A percentile compares a stretch with the other conserved stretches of the same genome.
These are phyloP conservation scores for Lophius americanus DNA, from an alignment of 2,797 vertebrate genomes.

Conservation along the genomic window DNA sequence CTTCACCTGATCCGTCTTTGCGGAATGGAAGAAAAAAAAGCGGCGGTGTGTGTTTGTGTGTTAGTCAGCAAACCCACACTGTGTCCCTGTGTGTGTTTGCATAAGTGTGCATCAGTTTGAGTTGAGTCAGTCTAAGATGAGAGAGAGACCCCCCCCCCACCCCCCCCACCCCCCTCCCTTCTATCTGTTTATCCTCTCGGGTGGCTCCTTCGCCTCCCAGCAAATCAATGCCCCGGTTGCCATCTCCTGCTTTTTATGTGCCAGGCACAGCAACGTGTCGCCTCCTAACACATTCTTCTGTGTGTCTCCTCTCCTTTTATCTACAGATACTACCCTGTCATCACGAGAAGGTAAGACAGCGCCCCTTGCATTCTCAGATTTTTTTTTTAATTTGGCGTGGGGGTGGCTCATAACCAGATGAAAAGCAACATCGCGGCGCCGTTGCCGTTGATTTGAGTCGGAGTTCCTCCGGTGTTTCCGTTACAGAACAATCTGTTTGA, in stretches of 20 bases:
- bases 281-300: constrained; percentile 44
- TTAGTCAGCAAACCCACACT: not conserved
- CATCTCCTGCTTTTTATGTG: constrained; percentile 48
- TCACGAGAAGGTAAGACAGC: constrained; percentile 79
- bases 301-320: constrained; percentile 61
- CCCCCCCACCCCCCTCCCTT: not conserved
- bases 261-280: constrained; percentile 42
- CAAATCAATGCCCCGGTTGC: constrained; percentile 31
- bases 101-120: constrained; percentile 10
- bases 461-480: constrained; percentile 53
- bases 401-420: constrained; percentile 47
- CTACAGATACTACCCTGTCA: constrained; percentile 76
- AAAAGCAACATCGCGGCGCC: constrained; percentile 50
- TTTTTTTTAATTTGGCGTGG: not conserved
- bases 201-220: constrained; percentile 29
- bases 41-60: constrained; percentile 19
- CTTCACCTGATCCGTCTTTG: constrained; percentile 11
- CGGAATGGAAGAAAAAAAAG: constrained; percentile 14
- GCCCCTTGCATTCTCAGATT: constrained; percentile 18
- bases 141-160: not conserved
- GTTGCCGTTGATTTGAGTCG: constrained; percentile 64
- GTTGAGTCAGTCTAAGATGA: constrained; percentile 44
- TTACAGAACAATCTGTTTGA: constrained; percentile 70
- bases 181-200: constrained; percentile 48
- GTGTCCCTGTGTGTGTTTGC: constrained; percentile 17